Evolutionary conservation across 2,797 vertebrate species (phyloP).

Genomic region (Lindbergichthys nudifrons): DNA sequence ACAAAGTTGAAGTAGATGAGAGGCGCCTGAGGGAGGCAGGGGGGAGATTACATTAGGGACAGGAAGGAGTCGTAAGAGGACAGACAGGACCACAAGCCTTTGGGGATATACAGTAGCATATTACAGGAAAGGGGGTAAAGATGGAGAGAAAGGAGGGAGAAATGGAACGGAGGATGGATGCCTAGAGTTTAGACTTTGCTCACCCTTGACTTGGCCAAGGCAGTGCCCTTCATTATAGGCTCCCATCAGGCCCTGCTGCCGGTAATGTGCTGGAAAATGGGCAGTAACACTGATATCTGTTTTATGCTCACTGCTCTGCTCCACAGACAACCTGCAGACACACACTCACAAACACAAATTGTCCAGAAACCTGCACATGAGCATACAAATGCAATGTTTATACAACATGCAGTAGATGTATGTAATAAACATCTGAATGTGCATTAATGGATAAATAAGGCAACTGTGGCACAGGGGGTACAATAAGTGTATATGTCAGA

Average conservation of each 20-base stretch:
- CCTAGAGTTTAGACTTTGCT: conserved; percentile 68
- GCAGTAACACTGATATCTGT: conserved; percentile 77
- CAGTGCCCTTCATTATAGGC: conserved; percentile 74
- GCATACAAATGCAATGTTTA: conserved; percentile 24
- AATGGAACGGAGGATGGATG: conserved; percentile 67
- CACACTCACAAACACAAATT: conserved; percentile 18
- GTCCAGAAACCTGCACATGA: conserved; percentile 12
- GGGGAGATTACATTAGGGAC: conserved; percentile 32
- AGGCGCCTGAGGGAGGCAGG: conserved; percentile 11
- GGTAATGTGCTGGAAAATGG: conserved; percentile 83
- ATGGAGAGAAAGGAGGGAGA: conserved; percentile 29
- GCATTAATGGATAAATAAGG: not conserved
- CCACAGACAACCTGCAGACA: conserved; percentile 48
- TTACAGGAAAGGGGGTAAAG: conserved; percentile 22
- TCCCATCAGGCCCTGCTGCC: conserved; percentile 77
- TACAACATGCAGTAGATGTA: conserved; percentile 6
- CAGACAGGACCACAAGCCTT: conserved; percentile 43
- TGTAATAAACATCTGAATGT: conserved; percentile 20
- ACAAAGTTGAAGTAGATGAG: conserved; percentile 26
- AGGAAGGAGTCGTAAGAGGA: conserved; percentile 34
- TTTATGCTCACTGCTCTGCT: conserved; percentile 71
- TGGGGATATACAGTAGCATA: conserved; percentile 47
- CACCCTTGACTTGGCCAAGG: conserved; percentile 77
- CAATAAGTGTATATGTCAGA: too few relatives aligned
- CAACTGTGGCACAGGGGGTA: too few relatives aligned